Evolutionary conservation across 92 coral and sea anemone genomes (phyloP), one percentile per base, ranked within the genome.

Genomic region (Paramuricea clavata): DNA sequence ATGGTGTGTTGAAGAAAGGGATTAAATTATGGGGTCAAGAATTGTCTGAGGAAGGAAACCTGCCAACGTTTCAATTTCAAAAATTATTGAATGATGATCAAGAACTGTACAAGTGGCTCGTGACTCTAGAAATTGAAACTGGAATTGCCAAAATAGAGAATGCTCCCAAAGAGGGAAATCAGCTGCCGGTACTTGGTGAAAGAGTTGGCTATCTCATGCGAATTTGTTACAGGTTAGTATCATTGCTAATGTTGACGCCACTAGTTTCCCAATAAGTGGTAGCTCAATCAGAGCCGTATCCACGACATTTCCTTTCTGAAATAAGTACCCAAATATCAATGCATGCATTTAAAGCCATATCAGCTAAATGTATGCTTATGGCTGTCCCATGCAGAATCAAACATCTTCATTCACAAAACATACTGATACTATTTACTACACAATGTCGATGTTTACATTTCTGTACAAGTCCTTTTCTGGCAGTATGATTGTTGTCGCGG

Each of bases 81-180:
- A 23, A 47, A 41, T 2, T 74, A 9, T 22, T 74, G 60, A 49
- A 27, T 5, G 61, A 74, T 49, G 81, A 74, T 21, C 1, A 47
- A n/a, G 61, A 44, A 47, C 81, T 74, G 23, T 74, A 43, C 21
- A 74, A 23, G 22, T 74, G 81, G 81, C 35, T 74, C 0, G 81
- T 74, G 2, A 39, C 81, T 21, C 49, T 74, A 28, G 62, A 60
- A 12, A 44, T 21, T 13, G 3, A 33, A 23, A 49, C 62, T 44
- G 81, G 81, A 23, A 22, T 74, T 1, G 81, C 81, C 0, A 74
- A 28, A 47, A 1, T 74, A 19, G 28, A 23, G 21, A 74, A 74
- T 49, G n/a, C 19, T 12, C 81, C 81, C 7, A 44, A 22, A 26
- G 27, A 74, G 23, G 9, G 6, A 2, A 7, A 23, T 7, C 81